Conservation (phyloP, 53 echinoderm and acorn worm species). For the Echinarachnius parma region DNA sequence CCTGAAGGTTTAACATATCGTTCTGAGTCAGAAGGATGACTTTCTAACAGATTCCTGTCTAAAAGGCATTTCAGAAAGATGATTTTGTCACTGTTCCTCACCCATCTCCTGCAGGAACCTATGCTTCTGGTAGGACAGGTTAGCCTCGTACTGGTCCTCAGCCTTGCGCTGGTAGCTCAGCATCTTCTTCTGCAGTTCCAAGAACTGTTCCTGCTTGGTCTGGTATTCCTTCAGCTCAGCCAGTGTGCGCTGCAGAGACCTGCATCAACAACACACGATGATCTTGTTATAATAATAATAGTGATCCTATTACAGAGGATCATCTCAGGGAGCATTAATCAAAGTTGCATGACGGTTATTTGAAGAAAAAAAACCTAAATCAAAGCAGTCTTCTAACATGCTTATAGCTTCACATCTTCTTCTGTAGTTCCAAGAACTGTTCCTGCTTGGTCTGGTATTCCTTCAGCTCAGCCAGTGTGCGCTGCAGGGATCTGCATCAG, state of each 20-base stretch:
- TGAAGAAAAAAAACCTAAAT: neutral
- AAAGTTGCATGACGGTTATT: neutral
- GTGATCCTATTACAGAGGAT: too few species aligned
- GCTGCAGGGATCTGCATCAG: conserved; percentile 68
- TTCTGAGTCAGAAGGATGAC: too few species aligned
- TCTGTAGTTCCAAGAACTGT: conserved; percentile 71
- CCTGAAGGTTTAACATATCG: too few species aligned
- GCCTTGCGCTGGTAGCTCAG: conserved; percentile 55
- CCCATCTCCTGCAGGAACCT: conserved; percentile 73
- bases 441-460: conserved; percentile 92
- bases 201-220: conserved; percentile 82
- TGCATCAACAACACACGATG: too few species aligned
- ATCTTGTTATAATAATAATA: too few species aligned
- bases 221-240: conserved; percentile 91
- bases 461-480: conserved; percentile 82
- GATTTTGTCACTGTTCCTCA: too few species aligned
- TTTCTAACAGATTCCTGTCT: too few species aligned
- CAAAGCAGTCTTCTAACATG: too few species aligned
- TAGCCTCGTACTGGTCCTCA: conserved; percentile 88
- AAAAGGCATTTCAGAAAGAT: too few species aligned
- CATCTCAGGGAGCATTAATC: too few species aligned
- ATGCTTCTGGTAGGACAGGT: conserved; percentile 83
- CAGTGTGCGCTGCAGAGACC: conserved; percentile 84
- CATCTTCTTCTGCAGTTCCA: conserved; percentile 68
- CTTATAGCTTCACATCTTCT: conserved; percentile 56